Evolutionary conservation across 2,797 vertebrate species (phyloP), one percentile per base, ranked within the genome.

Genomic region (Poecilia gillii): DNA sequence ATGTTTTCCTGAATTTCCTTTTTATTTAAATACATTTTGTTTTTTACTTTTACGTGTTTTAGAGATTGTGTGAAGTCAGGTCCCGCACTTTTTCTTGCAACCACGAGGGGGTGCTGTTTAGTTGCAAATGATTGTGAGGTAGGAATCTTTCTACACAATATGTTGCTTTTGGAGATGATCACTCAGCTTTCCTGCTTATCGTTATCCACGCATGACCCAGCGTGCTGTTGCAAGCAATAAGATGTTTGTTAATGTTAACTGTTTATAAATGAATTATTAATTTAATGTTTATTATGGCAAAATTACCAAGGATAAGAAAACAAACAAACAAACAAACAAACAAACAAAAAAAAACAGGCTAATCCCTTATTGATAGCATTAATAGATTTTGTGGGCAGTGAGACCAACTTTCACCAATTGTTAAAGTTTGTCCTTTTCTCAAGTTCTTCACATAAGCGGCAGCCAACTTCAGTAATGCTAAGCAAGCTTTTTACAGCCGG

Each of bases 41-140:
- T 2, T 45, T 47, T 16, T n/a, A 3, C 14, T 51, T 73, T 73
- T 39, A 6, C 11, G 3, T 33, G 18, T 31, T 71, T 43, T 43
- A 41, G 3, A 12, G 53, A 23, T 20, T 39, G 18, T 11, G 41
- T 57, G 6, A 70, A 43, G 23, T n/a, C 28, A 31, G 55, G 41
- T 51, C 12, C 3, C 84, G 87, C 55, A 39, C 23, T 91, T 89
- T 39, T 36, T 55, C 20, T 51, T 81, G 4, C 31, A 39, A 14
- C 92, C 96, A 95, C 93, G 87, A 89, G 94, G 87, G 89, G 94
- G 59, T 78, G 93, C 80, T 91, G 73, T 92, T 91, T 84, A 86
- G 70, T 79, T 89, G 66, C 73, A 89, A 85, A 93, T 87, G 76
- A 74, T 78, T 16, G 25, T 33, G 6, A 41, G 75, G 73, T 78